phyloP scores from a whole-genome alignment of 2,113 vertebrate genomes.

The Fulica atra region DNA sequence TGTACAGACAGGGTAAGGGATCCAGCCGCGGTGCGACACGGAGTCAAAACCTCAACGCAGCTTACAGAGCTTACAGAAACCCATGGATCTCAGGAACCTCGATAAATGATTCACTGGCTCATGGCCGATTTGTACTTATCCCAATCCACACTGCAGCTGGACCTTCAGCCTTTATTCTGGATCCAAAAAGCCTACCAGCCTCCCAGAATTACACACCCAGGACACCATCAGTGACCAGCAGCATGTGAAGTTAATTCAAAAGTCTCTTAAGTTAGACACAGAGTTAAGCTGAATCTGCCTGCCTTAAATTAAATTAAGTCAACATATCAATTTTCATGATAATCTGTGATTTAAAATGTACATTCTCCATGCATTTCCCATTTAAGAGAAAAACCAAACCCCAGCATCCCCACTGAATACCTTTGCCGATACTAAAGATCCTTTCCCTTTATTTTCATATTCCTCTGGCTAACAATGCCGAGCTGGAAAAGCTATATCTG shows the following conservation, averaged over 20 bases:
- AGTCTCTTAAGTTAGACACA: neutral
- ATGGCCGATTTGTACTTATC: neutral
- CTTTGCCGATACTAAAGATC: neutral
- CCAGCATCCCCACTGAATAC: neutral
- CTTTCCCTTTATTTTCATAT: neutral
- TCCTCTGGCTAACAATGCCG: neutral
- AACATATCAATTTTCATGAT: neutral
- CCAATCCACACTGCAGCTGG: neutral
- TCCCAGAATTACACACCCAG: neutral
- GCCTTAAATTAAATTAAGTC: neutral
- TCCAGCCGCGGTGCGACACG: too few relatives aligned
- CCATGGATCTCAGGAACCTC: neutral
- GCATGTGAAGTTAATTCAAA: neutral
- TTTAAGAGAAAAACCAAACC: neutral
- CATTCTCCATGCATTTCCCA: neutral
- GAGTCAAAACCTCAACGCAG: too few relatives aligned
- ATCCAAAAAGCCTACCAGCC: neutral
- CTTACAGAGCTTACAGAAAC: neutral
- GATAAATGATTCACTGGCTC: neutral
- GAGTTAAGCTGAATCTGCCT: neutral
- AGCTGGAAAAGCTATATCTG: neutral
- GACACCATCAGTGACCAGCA: neutral
- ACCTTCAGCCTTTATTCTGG: neutral
- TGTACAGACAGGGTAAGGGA: neutral
- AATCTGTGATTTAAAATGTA: neutral